phyloP scores from a whole-genome alignment of 2,888 invertebrate genomes.

The Dryocosmus kuriphilus region DNA sequence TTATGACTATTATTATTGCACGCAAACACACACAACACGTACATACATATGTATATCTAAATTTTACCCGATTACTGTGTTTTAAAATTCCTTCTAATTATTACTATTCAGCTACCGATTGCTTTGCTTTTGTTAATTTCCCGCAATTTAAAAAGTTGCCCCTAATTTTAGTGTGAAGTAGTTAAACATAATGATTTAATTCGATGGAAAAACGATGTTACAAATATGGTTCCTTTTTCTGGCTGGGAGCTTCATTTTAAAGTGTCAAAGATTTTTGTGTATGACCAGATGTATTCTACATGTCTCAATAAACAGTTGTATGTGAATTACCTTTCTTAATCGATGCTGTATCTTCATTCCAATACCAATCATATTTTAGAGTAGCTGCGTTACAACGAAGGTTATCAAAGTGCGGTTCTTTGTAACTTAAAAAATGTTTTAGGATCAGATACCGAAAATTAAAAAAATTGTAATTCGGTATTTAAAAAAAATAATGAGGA shows the following conservation, averaged over 20 bases:
- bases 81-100: constrained; percentile 60
- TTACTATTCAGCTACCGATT: constrained; percentile 70
- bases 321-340: constrained; percentile 81
- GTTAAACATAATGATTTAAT: constrained; percentile 75
- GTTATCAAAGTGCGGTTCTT: no score
- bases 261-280: constrained; percentile 79
- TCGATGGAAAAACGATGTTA: constrained; percentile 69
- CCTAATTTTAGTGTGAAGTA: constrained; percentile 77
- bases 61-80: constrained; percentile 58
- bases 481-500: no score
- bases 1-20: constrained; percentile 49
- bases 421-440: no score
- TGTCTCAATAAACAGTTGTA: constrained; percentile 84
- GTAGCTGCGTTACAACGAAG: background rate
- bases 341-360: constrained; percentile 57
- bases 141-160: constrained; percentile 65
- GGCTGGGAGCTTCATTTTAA: constrained; percentile 77
- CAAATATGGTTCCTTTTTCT: constrained; percentile 75
- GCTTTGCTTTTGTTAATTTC: constrained; percentile 73
- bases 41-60: constrained; percentile 50
- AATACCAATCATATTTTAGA: background rate
- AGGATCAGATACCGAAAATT: no score
- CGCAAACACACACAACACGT: constrained; percentile 52
- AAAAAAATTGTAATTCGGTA: no score
- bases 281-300: constrained; percentile 79